Evolutionary conservation across 2,888 invertebrate species (phyloP), one percentile per base, ranked within the genome.

Genomic region (Acleris holmiana): DNA sequence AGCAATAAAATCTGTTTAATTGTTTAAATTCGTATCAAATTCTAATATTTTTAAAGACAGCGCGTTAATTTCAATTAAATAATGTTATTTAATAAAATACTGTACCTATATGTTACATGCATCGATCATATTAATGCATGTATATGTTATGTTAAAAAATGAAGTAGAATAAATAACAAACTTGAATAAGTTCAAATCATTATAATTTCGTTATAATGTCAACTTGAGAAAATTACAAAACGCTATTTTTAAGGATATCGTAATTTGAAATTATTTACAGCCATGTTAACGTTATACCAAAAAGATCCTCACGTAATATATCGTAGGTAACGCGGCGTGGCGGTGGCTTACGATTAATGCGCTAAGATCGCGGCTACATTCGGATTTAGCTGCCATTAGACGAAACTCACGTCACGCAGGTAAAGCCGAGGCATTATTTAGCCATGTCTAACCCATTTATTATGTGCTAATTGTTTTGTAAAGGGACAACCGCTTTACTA

Each of bases 281-380:
- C 23, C 41, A 35, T 41, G 55, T 54, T 49, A 54, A 18, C 17
- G 2, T 57, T 59, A 60, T 60, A 46, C 60, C 49, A 35, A 55
- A 65, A 60, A 65, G 65, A 65, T 60, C 55, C 59, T 58, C 59
- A 40, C 48, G 41, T 55, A 60, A 65, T 60, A 65, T 60, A 65
- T 54, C 51, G 51, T 49, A 23, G 54, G 40, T n/a, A 46, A 50
- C 23, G 35, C 51, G 51, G 51, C 35, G 63, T 41, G 44, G 59
- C 13, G 62, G 35, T 51, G 49, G 65, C 60, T 65, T 60, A 65
- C 55, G 65, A 65, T 60, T 55, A 65, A 65, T 65, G 65, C 60
- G 65, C 55, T 65, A 65, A 65, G 65, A 65, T 55, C 59, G 65
- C 55, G 65, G 55, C 55, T 55, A 65, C 65, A 60, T 65, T 65